Conservation (phyloP, 2,113 vertebrate species). For the Cynocephalus volans region DNA sequence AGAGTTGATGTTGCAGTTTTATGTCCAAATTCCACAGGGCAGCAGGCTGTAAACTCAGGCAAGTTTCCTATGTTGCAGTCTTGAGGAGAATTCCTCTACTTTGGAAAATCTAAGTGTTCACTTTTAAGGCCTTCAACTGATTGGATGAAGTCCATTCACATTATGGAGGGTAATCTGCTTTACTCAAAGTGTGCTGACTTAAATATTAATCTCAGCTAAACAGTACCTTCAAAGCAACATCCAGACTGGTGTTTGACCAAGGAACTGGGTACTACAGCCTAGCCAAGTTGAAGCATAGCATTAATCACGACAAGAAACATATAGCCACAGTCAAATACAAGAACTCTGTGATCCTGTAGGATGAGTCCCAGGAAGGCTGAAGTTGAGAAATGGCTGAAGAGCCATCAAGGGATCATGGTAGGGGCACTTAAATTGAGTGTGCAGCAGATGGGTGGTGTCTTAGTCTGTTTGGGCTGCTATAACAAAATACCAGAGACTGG, state of each 20-base stretch:
- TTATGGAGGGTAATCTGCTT: not conserved
- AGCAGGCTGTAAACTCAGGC: not conserved
- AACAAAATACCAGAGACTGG: not conserved
- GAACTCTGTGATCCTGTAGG: accelerated
- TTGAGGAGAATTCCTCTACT: not conserved
- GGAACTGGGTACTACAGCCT: not conserved
- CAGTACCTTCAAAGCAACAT: not conserved
- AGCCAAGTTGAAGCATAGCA: not conserved
- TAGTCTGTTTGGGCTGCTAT: not conserved
- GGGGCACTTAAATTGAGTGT: not conserved
- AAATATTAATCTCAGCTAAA: not conserved
- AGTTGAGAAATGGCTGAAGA: not conserved
- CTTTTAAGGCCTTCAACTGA: not conserved
- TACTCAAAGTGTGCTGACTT: not conserved
- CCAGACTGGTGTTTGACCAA: not conserved
- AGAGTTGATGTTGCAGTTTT: not conserved
- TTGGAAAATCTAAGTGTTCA: not conserved
- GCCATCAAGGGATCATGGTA: too few relatives aligned
- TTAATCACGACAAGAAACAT: not conserved
- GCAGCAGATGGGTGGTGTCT: not conserved
- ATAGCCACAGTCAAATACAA: not conserved
- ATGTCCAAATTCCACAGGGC: not conserved
- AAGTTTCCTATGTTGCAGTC: not conserved
- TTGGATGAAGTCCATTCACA: not conserved
- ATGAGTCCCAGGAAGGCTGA: not conserved